Evolutionary conservation across 2,888 invertebrate species (phyloP).

Genomic region (Cataglyphis cursor): DNA sequence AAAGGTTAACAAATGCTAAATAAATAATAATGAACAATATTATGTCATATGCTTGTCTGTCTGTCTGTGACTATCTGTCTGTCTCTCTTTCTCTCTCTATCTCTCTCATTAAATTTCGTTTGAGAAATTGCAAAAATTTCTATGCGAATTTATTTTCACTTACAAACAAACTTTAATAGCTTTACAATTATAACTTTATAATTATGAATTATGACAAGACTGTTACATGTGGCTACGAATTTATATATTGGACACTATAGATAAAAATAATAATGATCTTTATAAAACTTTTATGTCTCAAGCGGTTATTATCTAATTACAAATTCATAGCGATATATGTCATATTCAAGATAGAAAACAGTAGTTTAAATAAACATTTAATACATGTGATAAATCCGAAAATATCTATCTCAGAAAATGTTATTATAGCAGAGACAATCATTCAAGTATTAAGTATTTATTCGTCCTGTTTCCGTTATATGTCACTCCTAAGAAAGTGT

Average conservation of each 20-base stretch:
- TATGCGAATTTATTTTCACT: background rate
- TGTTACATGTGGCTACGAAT: background rate
- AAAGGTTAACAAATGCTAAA: background rate
- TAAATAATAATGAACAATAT: background rate
- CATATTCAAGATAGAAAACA: conserved; percentile 4
- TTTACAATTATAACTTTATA: too few species aligned
- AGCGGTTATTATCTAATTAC: background rate
- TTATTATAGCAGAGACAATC: background rate
- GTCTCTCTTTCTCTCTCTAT: background rate
- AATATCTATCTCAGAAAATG: background rate
- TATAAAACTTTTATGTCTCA: background rate
- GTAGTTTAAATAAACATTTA: too few species aligned
- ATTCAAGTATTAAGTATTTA: background rate
- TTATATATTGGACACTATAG: background rate
- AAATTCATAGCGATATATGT: conserved; percentile 9
- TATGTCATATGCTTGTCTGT: background rate
- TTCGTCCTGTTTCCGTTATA: background rate
- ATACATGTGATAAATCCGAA: background rate
- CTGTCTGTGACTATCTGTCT: background rate
- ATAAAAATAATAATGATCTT: conserved; percentile 3
- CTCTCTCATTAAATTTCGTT: background rate
- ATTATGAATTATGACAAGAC: background rate
- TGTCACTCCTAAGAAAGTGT: background rate
- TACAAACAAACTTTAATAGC: background rate
- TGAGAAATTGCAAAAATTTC: background rate